Base-by-base conservation (phyloP, 30 jellyfish, hydroid and myxozoan species). In the Aurelia coerulea region DNA sequence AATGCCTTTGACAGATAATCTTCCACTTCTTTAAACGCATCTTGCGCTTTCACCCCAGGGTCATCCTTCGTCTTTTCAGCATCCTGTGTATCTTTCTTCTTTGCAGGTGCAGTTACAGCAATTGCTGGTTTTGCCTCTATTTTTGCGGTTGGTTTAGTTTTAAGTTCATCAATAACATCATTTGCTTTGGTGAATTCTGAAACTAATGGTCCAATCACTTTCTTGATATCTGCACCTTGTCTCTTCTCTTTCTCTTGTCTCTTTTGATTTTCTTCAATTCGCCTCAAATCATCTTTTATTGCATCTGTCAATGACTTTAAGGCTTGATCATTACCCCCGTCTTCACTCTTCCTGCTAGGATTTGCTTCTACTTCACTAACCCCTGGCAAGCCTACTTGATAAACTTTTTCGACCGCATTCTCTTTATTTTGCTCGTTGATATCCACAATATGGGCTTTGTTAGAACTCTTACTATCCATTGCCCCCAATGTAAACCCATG, bases 401-500 rank as follows among this genome's bases (percentile, higher is more conserved):
- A 90, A 62, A 82, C 91, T 54, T 81, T 90, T 15, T 76, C 81
- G 31, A 90, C 88, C 17, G 64, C 74, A 14, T 35, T 78, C 29
- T 56, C 85, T 54, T 41, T 39, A 4, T 50, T 69, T 42, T 88
- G 29, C 14, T 89, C 68, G 19, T 83, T 77, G 33, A 73, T 58
- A 46, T 73, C 91, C 54, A 76, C 94, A 11, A 86, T 85, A 46
- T 87, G 97, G 14, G 91, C 88, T 53, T 87, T 66, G 16, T 73
- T 68, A 41, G 74, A 64, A n/a, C 73, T 85, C 34, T 72, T 79
- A 54, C 66, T 88, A 74, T 95, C 99, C 85, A 84, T 84, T 32
- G 56, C 84, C 33, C 99, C 99, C 89, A 95, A 58, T 2, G 99
- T 95, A 64, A 95, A 90, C 14, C 99, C 99, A 59, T 86, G 94